These are phyloP conservation scores for Eulemur albifrons DNA, from an alignment of 2,797 vertebrate species.

Conservation along the genomic window DNA sequence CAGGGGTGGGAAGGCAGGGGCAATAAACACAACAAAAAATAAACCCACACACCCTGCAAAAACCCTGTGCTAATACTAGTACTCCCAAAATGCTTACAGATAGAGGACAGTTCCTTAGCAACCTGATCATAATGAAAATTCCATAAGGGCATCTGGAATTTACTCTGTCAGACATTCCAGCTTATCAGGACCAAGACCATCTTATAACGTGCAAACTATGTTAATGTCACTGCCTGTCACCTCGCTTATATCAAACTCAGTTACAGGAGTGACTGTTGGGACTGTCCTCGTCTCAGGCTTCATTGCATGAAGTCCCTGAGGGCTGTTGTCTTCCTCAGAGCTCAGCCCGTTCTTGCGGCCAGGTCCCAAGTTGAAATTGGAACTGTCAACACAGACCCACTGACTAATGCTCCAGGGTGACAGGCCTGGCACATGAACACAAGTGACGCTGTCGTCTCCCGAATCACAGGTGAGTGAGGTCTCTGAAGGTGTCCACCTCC, in stretches of 20 bases:
- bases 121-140: constrained; percentile 8
- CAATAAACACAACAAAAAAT: constrained; percentile 7
- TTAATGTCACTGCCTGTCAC: not conserved
- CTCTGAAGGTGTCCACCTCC: not conserved
- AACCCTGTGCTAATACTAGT: not conserved
- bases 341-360: not conserved
- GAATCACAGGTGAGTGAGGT: not conserved
- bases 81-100: constrained; percentile 49
- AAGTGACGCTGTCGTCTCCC: not conserved
- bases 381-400: not conserved
- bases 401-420: not conserved
- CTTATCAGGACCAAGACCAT: not conserved
- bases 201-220: not conserved
- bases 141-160: constrained; percentile 30
- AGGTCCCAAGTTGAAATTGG: not conserved
- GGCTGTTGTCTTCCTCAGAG: not conserved
- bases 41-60: not conserved
- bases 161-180: constrained; percentile 9
- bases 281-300: not conserved
- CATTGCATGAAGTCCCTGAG: not conserved
- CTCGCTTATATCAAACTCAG: not conserved
- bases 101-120: constrained; percentile 23
- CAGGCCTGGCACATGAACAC: not conserved
- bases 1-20: not conserved
- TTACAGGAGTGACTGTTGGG: fast-evolving